Evolutionary conservation across 2,888 invertebrate species (phyloP).

Genomic region (Hirtodrosophila trivittata): DNA sequence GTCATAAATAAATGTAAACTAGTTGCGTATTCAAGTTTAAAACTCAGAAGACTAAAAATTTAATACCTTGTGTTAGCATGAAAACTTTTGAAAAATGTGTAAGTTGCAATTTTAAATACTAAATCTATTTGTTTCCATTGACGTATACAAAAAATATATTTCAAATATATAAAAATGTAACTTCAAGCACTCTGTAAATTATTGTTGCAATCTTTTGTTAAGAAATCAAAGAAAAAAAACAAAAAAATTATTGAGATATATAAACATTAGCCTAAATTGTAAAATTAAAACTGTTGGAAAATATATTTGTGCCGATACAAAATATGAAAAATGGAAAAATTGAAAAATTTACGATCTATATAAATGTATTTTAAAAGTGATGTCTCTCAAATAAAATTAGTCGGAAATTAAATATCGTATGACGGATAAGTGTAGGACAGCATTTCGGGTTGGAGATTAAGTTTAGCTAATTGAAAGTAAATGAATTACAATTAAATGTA

Average conservation of each 20-base stretch:
- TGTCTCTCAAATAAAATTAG: conserved; percentile 61
- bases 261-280: conserved; percentile 54
- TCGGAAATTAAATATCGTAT: conserved; percentile 40
- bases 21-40: conserved; percentile 44
- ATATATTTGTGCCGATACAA: conserved; percentile 31
- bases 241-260: conserved; percentile 18
- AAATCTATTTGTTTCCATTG: conserved; percentile 41
- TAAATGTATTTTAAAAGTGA: conserved; percentile 61
- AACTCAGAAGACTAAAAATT: conserved; percentile 68
- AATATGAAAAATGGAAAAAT: conserved; percentile 12
- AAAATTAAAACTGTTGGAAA: conserved; percentile 39
- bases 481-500: conserved; percentile 54
- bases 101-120: conserved; percentile 63
- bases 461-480: conserved; percentile 69
- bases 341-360: conserved; percentile 18
- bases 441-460: conserved; percentile 41
- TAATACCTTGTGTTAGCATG: no score
- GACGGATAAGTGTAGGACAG: conserved; percentile 37
- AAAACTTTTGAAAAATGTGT: conserved; percentile 35
- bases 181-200: conserved; percentile 67
- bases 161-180: conserved; percentile 39
- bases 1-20: conserved; percentile 46
- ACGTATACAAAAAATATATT: conserved; percentile 38
- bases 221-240: conserved; percentile 32
- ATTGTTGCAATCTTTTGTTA: conserved; percentile 61